These are phyloP conservation scores for Electrona antarctica DNA, from an alignment of 2,113 vertebrate species.

Conservation along the genomic window DNA sequence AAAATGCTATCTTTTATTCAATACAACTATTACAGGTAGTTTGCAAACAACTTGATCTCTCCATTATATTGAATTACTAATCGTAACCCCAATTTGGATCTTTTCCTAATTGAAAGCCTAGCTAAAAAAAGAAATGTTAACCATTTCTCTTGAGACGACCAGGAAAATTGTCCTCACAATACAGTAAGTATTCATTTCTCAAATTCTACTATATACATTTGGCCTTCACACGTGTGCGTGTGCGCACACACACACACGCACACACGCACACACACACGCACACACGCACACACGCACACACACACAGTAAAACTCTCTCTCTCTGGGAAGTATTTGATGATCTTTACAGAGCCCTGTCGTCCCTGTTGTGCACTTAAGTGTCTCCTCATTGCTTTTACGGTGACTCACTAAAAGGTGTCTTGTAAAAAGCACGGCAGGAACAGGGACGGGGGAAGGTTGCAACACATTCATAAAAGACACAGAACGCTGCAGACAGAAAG, in stretches of 20 bases:
- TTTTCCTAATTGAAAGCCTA: too few relatives aligned
- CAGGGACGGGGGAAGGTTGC: conserved; percentile 45
- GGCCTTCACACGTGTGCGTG: too few relatives aligned
- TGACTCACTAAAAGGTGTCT: conserved; percentile 76
- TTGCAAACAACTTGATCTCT: too few relatives aligned
- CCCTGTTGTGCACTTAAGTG: conserved; percentile 74
- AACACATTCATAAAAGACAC: conserved; percentile 65
- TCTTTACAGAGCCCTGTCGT: conserved; percentile 69
- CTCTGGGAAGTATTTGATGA: conserved; percentile 52
- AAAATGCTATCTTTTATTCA: too few relatives aligned
- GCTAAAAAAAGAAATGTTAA: too few relatives aligned
- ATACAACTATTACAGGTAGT: too few relatives aligned
- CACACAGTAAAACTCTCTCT: conserved; percentile 2
- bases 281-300: background rate
- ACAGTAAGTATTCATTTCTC: too few relatives aligned
- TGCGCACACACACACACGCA: background rate
- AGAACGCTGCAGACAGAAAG: conserved; percentile 13
- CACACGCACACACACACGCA: background rate
- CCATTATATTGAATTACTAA: too few relatives aligned
- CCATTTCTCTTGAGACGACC: too few relatives aligned
- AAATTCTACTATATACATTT: too few relatives aligned
- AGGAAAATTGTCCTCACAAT: too few relatives aligned
- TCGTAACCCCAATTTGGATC: too few relatives aligned
- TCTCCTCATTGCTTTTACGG: conserved; percentile 77
- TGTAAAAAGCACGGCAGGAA: conserved; percentile 70